Percentiles rank a stretch among this genome's conserved stretches.
phyloP scores from a whole-genome alignment of 2,113 vertebrate genomes.

The Ondatra zibethicus region DNA sequence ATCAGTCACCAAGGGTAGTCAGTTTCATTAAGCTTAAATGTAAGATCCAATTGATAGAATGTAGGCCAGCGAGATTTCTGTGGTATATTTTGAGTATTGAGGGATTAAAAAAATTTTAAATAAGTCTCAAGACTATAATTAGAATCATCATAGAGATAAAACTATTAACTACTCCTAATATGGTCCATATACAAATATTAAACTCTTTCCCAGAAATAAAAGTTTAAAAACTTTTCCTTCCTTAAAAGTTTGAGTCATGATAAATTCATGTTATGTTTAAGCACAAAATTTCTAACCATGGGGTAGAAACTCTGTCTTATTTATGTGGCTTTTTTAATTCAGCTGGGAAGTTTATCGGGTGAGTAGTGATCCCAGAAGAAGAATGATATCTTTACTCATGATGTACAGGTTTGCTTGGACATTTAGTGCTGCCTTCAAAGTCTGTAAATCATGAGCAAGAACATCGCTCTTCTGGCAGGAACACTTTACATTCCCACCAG shows the following conservation, averaged over 20 bases:
- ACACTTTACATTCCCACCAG: background rate
- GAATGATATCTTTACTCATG: background rate
- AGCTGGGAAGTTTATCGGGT: conserved; percentile 30
- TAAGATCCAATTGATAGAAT: background rate
- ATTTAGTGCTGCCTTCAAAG: background rate
- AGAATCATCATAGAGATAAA: background rate
- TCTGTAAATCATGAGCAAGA: background rate
- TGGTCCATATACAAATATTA: background rate
- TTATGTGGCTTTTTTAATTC: background rate
- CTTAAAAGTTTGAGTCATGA: background rate
- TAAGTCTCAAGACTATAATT: background rate
- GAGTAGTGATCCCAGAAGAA: background rate
- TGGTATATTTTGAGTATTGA: background rate
- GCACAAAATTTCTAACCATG: background rate
- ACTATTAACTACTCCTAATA: background rate
- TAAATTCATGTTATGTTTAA: background rate
- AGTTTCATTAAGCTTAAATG: background rate
- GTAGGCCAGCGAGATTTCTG: background rate
- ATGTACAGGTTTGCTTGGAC: background rate
- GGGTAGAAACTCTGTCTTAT: background rate
- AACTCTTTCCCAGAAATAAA: conserved; percentile 24
- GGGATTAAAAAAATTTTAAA: background rate
- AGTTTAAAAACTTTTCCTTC: conserved; percentile 32
- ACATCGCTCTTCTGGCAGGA: background rate
- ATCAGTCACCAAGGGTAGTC: background rate